Evolutionary conservation across 23 tunicate species (phyloP), one percentile per base, ranked within the genome.

Genomic region (Diplosoma virens): DNA sequence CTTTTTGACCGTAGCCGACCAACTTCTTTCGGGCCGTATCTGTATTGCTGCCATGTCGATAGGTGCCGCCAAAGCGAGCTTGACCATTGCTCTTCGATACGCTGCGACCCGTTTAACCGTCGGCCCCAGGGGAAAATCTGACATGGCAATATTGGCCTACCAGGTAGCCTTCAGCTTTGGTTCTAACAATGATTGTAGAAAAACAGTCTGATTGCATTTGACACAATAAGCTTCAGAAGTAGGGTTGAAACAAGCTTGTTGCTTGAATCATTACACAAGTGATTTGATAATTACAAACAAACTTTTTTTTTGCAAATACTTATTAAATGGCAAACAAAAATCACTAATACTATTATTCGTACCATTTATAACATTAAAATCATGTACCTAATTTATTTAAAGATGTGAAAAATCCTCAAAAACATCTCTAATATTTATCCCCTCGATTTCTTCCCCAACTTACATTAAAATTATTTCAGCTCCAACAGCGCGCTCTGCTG

Each of bases 41-140:
- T 94, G 98, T 52, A 94, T 94, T 23, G 88, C 98, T 23, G 76
- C 98, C 30, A 94, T 94, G 98, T 84, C 94, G 14, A 82, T 86
- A 0, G 98, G 98, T 25, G 95, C 79, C 32, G 90, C 90, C 31
- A 94, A 94, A 83, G 98, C 98, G 18, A 60, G 84, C 35, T 68
- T 94, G 27, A 87, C 95, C 32, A 87, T 83, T 11, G 77, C 98
- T 18, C 77, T 94, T 59, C 72, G 98, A 17, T 94, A 94, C 60
- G 94, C 93, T 11, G 98, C 98, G 1, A 86, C 98, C 0, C 79
- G 98, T 1, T 53, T 87, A 25, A 87, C 98, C 28, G 98, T 94
- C 45, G 98, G 98, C 3, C 68, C 86, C 1, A 37, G 71, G 28
- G 98, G 98, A 33, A 94, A 94, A 71, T 94, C 98, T 7, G 98